phyloP scores from a whole-genome alignment of 2,888 invertebrate species.

The Exephanes ischioxanthus region DNA sequence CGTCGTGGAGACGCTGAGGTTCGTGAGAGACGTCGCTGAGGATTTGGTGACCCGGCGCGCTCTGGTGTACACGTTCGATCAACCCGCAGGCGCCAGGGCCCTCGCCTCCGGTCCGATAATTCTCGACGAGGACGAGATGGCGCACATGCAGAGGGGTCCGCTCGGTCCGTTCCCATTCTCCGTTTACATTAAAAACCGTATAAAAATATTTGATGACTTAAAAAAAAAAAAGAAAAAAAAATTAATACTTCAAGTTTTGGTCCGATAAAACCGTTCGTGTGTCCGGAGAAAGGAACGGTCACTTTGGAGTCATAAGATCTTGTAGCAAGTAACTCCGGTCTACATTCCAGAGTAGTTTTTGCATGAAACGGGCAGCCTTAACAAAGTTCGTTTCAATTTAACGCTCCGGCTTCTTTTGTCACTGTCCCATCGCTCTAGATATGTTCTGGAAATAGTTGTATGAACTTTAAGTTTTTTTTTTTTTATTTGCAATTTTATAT shows the following conservation, averaged over 20 bases:
- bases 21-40: constrained; percentile 79
- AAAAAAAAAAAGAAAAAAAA: constrained; percentile 12
- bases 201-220: background rate
- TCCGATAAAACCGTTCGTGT: constrained; percentile 7
- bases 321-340: background rate
- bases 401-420: background rate
- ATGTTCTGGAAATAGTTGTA: background rate
- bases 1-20: constrained; percentile 78
- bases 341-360: background rate
- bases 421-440: background rate
- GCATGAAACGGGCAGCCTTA: background rate
- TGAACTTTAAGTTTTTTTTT: background rate
- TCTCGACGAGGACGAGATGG: constrained; percentile 81
- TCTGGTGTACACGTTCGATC: constrained; percentile 81
- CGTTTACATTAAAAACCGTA: background rate
- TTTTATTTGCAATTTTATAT: background rate
- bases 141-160: constrained; percentile 72
- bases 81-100: constrained; percentile 74
- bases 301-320: constrained; percentile 10
- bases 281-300: constrained; percentile 6
- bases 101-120: constrained; percentile 76
- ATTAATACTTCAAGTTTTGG: background rate
- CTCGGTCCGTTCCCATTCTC: constrained; percentile 68
- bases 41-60: constrained; percentile 82
- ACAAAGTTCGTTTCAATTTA: background rate